Evolutionary conservation across 2,113 vertebrate species (phyloP).

Genomic region (Ceuthmochares aereus): DNA sequence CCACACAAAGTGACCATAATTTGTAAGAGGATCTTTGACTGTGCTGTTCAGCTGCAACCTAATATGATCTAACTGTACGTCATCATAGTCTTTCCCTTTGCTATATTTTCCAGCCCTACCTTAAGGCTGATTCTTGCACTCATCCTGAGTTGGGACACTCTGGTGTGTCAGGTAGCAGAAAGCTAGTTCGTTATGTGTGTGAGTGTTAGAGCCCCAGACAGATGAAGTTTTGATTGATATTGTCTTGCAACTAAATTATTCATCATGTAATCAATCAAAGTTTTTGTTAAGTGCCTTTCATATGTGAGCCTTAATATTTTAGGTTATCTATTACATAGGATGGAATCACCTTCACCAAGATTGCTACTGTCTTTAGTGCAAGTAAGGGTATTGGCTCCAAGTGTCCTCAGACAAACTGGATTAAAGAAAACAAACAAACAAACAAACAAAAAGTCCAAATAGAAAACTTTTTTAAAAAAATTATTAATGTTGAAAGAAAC

Average conservation of each 20-base stretch:
- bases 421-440: background rate
- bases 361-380: background rate
- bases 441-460: background rate
- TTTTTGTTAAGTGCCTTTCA: background rate
- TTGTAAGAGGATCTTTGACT: too few relatives aligned
- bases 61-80: background rate
- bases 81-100: background rate
- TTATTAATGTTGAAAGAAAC: background rate
- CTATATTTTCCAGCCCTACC: background rate
- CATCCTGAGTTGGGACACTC: background rate
- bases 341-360: background rate
- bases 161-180: background rate
- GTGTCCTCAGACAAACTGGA: background rate
- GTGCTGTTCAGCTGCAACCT: background rate
- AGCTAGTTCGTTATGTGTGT: background rate
- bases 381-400: background rate
- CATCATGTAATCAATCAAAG: background rate
- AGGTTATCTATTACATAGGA: background rate
- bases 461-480: background rate
- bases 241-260: background rate
- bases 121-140: background rate
- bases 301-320: background rate
- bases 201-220: background rate
- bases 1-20: background rate
- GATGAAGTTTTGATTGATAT: background rate